Base-by-base conservation (phyloP, 2,113 vertebrate genomes). In the Condylura cristata region DNA sequence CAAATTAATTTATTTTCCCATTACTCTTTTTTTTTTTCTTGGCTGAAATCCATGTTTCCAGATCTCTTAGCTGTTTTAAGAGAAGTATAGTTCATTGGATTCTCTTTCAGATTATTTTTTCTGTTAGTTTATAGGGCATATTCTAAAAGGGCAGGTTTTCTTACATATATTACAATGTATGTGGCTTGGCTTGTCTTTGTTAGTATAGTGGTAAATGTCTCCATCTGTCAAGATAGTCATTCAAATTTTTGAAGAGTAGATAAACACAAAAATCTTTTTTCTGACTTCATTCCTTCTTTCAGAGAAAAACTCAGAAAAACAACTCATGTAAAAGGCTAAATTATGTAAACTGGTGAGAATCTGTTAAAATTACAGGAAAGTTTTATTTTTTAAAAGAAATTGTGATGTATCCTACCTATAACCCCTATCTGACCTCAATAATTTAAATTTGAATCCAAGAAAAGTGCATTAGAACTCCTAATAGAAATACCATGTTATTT, bases 1-100 rank as follows among this genome's bases (percentile, higher is more conserved):
- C 86, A 95, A 95, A 92, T 94, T 89, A 95, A 96, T 95, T 90
- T 93, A 86, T 94, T 95, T 97, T 92, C 74, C 34, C 70, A 90
- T 96, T 96, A 95, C 53, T 95, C 71, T 90, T 81, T 71, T 82
- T 75, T 44, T 53, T 89, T 70, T 58, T 70, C 82, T 95, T 97
- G 86, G 83, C 86, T 70, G 22, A 80, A 89, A 91, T 91, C 83
- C 91, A 89, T 51, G 58, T 74, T 81, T 91, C 88, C 18, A 46
- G 72, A 89, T 65, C 39, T 86, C 61, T 34, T 39, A 79, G 26
- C 32, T 61, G 6, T 58, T 80, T 81, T 87, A 91, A 90, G 53
- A 86, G 10, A 91, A 41, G 12, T 30, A 46, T 17, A 66, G 16
- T 46, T 95, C 71, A 70, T 37, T 58, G 30, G 13, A 63, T 74